These are phyloP conservation scores for Maniola hyperantus DNA, from an alignment of 2,888 invertebrate species.

Conservation along the genomic window DNA sequence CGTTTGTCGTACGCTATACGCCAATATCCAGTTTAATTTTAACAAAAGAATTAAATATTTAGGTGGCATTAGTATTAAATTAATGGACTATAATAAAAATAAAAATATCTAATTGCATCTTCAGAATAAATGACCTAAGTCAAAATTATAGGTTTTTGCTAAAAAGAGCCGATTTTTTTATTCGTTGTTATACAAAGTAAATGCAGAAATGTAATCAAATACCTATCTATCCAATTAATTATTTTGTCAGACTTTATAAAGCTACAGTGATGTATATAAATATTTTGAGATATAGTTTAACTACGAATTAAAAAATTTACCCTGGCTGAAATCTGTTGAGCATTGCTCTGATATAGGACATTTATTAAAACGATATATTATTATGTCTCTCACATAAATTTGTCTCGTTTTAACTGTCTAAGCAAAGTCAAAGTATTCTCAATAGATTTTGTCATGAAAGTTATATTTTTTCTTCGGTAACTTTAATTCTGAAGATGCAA, in stretches of 20 bases:
- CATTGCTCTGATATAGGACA: no score
- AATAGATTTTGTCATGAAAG: not conserved
- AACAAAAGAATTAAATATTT: not conserved
- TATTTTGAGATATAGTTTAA: not conserved
- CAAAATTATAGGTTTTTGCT: not conserved
- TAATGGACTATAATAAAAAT: not conserved
- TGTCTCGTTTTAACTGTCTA: no score
- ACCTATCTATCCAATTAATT: no score
- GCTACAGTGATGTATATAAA: no score
- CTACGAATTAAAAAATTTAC: not conserved
- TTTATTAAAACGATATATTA: no score
- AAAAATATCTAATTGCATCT: conserved; percentile 1
- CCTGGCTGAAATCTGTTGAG: not conserved
- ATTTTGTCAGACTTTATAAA: no score
- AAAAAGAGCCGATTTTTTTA: not conserved
- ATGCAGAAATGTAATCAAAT: no score
- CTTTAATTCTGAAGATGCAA: conserved; percentile 5
- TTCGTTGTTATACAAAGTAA: not conserved
- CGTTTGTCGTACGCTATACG: not conserved
- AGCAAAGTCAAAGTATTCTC: no score
- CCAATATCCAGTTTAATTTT: not conserved
- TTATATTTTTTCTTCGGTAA: not conserved
- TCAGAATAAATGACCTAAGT: conserved; percentile 2
- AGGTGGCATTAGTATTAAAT: not conserved
- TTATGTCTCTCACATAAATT: no score